These are phyloP conservation scores for Trematomus loennbergii DNA, from an alignment of 2,113 vertebrate genomes.

Conservation along the genomic window DNA sequence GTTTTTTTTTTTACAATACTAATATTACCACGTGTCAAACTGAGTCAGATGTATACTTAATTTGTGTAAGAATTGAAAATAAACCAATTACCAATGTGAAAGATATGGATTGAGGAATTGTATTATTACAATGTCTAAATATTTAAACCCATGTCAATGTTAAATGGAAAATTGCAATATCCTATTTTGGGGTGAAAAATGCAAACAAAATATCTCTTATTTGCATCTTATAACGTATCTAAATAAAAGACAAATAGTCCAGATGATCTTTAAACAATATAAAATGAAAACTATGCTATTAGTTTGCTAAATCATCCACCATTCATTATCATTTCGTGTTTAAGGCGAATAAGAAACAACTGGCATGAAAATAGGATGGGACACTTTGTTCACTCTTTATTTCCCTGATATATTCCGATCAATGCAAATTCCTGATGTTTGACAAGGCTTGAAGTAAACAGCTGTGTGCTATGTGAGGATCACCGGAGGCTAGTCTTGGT, in stretches of 20 bases:
- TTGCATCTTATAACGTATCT: neutral
- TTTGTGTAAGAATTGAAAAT: neutral
- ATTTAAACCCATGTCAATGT: neutral
- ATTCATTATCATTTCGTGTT: neutral
- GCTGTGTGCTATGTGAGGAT: neutral
- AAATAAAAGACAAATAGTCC: neutral
- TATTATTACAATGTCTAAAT: neutral
- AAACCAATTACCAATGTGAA: neutral
- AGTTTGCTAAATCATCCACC: neutral
- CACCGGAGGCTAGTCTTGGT: neutral
- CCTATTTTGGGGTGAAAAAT: neutral
- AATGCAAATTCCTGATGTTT: neutral
- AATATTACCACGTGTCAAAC: neutral
- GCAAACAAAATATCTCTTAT: neutral
- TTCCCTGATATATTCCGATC: neutral
- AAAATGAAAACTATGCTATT: neutral
- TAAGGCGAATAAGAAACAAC: neutral
- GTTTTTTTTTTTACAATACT: neutral
- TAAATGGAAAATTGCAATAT: neutral
- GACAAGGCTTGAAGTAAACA: too few relatives aligned
- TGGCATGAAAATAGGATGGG: neutral
- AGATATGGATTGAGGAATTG: neutral
- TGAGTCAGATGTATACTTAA: too few relatives aligned
- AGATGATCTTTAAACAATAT: neutral
- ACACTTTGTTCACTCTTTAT: neutral